These are phyloP conservation scores for Thaumetopoea pityocampa DNA, from an alignment of 1,140 invertebrate species.

Conservation along the genomic window DNA sequence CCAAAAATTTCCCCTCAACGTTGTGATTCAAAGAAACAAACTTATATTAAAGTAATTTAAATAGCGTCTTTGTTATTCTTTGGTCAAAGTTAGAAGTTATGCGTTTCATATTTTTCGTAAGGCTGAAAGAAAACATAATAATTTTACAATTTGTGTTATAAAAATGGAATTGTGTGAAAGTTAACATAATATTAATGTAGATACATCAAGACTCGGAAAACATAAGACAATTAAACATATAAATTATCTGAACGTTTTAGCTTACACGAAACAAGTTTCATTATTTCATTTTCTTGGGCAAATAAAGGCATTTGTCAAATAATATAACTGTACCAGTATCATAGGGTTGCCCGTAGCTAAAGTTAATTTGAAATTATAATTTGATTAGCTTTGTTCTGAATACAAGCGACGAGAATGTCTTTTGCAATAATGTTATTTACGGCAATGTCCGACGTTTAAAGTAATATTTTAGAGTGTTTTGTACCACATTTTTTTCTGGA, in stretches of 20 bases:
- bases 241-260: too few relatives aligned
- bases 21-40: constrained; percentile 53
- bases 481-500: constrained; percentile 34
- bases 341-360: constrained; percentile 26
- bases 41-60: constrained; percentile 55
- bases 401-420: constrained; percentile 20
- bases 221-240: too few relatives aligned
- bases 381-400: constrained; percentile 37
- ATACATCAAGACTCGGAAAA: too few relatives aligned
- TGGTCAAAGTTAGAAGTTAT: constrained; percentile 38
- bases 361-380: constrained; percentile 40
- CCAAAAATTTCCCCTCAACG: constrained; percentile 54
- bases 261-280: too few relatives aligned
- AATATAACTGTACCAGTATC: constrained; percentile 16
- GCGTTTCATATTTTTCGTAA: constrained; percentile 31
- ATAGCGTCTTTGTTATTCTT: constrained; percentile 49
- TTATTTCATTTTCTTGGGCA: too few relatives aligned
- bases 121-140: constrained; percentile 18
- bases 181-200: too few relatives aligned
- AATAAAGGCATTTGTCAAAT: constrained; percentile 3
- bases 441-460: constrained; percentile 4
- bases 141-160: constrained; percentile 2
- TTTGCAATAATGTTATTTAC: constrained; percentile 41
- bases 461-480: constrained; percentile 17
- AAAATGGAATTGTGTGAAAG: too few relatives aligned